phyloP scores from a whole-genome alignment of 2,797 vertebrate genomes.

The Gymnoscopelus microlampas region DNA sequence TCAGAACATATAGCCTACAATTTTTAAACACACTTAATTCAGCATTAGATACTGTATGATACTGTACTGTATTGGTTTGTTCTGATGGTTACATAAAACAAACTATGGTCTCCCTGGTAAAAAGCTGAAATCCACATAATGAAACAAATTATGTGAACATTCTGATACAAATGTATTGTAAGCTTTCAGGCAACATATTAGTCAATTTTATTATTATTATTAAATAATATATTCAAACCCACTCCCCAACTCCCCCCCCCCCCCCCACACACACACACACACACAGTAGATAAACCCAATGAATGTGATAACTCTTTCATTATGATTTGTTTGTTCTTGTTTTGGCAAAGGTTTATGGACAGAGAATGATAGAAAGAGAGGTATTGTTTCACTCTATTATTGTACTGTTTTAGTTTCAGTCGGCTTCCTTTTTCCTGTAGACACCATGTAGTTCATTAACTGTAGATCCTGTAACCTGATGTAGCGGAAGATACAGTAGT shows the following conservation, averaged over 20 bases:
- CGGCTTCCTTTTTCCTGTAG: not conserved
- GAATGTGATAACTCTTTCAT: too few relatives aligned
- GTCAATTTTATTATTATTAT: not conserved
- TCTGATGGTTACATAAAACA: too few relatives aligned
- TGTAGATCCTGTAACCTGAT: not conserved
- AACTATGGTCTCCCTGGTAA: too few relatives aligned
- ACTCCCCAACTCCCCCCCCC: not conserved
- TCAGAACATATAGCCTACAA: too few relatives aligned
- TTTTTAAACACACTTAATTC: too few relatives aligned
- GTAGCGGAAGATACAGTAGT: not conserved
- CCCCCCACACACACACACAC: not conserved
- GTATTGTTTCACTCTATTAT: conserved; percentile 45
- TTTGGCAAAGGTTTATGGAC: conserved; percentile 69
- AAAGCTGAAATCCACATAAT: too few relatives aligned
- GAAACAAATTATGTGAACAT: too few relatives aligned
- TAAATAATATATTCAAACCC: too few relatives aligned
- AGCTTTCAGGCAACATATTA: not conserved
- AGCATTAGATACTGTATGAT: too few relatives aligned
- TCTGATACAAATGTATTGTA: too few relatives aligned
- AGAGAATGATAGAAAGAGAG: conserved; percentile 76
- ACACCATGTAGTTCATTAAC: not conserved
- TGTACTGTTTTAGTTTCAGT: not conserved
- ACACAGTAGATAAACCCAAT: not conserved
- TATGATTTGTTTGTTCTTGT: conserved; percentile 5
- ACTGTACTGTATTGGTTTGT: too few relatives aligned